Base-by-base conservation (phyloP, 2,888 invertebrate species). In the Polietes domitor region DNA sequence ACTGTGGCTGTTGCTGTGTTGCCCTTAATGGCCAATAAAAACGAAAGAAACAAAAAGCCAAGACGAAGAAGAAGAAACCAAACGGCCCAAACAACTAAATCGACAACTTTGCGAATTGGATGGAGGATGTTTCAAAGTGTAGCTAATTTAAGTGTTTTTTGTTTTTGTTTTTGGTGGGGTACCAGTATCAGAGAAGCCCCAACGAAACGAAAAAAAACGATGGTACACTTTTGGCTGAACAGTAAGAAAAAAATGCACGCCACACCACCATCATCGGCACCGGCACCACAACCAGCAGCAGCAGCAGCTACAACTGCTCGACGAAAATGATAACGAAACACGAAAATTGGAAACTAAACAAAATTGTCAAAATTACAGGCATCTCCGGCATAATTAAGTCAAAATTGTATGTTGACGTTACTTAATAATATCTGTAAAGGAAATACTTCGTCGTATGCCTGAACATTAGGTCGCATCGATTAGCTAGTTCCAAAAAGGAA, bases 101-200 rank as follows among this genome's bases (percentile, higher is more conserved):
- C 50, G 72, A 68, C 43, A 83, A 65, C 55, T 77, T 47, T 68
- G 37, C 63, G 63, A 65, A 77, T 41, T 43, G 68, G 70, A n/a
- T 43, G 68, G 55, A 68, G 65, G 65, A 47, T 53, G 19, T 53
- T 78, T 72, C 58, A 24, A 78, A 68, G 43, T 78, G 65, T 68
- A 78, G 77, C 78, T 78, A 81, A 84, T 81, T 84, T 84, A 73
- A 76, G 77, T 68, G 72, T 71, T 24, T 58, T 58, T 58, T 65
- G 41, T 70, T 75, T 75, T n/a, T n/a, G n/a, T n/a, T n/a, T n/a
- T n/a, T n/a, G n/a, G n/a, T n/a, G 37, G 32, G 68, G 10, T 68
- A 26, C 61, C 61, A 28, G 61, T n/a, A 61, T 61, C n/a, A 7
- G 12, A 43, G 24, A 41, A n/a, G 43, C 6, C 41, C 37, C 4